A percentile compares a stretch with the other conserved stretches of the same genome.
Evolutionary conservation across 2,113 vertebrate species (phyloP).

Genomic region (Paralichthys olivaceus): DNA sequence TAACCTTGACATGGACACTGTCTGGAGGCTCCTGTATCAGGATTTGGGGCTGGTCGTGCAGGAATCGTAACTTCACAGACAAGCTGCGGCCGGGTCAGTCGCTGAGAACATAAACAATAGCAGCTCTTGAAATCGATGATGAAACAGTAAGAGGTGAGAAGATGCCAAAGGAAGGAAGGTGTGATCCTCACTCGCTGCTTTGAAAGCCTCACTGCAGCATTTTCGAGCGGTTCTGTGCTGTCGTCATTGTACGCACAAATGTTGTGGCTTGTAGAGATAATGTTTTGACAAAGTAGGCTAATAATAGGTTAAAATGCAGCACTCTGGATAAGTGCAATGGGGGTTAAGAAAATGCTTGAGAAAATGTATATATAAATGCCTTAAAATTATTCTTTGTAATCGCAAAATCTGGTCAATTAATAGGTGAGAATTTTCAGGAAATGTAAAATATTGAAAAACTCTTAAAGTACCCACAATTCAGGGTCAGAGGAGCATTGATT

Average conservation of each 20-base stretch:
- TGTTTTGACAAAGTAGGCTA: constrained; percentile 17
- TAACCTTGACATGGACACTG: constrained; percentile 45
- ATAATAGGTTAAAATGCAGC: not conserved
- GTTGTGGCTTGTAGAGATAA: constrained; percentile 6
- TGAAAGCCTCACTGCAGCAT: constrained; percentile 32
- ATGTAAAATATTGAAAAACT: too few relatives aligned
- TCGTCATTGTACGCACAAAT: not conserved
- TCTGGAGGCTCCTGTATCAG: constrained; percentile 27
- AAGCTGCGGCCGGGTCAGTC: constrained; percentile 8
- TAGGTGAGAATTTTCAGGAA: too few relatives aligned
- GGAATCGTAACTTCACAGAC: constrained; percentile 27
- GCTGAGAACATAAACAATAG: constrained; percentile 24
- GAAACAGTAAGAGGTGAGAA: constrained; percentile 16
- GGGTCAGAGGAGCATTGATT: too few relatives aligned
- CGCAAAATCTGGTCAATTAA: too few relatives aligned
- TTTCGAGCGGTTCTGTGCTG: not conserved
- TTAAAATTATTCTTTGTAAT: too few relatives aligned
- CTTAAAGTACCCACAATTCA: too few relatives aligned
- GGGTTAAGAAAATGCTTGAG: too few relatives aligned
- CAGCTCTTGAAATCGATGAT: constrained; percentile 38
- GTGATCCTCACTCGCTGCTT: not conserved
- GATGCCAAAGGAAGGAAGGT: constrained; percentile 11
- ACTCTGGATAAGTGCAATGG: too few relatives aligned
- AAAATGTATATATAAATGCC: too few relatives aligned
- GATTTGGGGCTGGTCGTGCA: constrained; percentile 8